These are phyloP conservation scores for Salminus brasiliensis DNA, from an alignment of 2,113 vertebrate species.

Conservation along the genomic window DNA sequence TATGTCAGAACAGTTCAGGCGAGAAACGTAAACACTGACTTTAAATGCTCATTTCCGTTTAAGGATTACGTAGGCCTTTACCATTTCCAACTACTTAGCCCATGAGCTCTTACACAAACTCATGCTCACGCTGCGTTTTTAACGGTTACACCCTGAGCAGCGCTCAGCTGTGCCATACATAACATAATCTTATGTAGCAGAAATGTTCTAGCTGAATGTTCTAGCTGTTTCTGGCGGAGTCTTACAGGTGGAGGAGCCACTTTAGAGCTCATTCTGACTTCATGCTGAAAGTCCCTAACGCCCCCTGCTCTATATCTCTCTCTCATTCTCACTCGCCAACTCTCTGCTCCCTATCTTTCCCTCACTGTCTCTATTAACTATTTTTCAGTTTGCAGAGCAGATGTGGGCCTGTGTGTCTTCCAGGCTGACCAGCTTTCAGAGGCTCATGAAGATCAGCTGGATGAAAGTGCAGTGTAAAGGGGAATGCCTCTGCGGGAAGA, in stretches of 20 bases:
- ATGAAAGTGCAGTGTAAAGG: conserved; percentile 55
- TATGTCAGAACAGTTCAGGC: conserved; percentile 46
- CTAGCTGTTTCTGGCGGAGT: neutral
- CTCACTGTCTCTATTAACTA: conserved; percentile 50
- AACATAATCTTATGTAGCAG: neutral
- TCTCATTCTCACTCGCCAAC: conserved; percentile 45
- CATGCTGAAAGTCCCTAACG: neutral
- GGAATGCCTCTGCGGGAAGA: conserved; percentile 25
- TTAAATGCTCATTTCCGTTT: conserved; percentile 56
- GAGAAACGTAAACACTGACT: conserved; percentile 58
- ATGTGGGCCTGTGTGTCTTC: conserved; percentile 54
- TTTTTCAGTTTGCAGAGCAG: conserved; percentile 67
- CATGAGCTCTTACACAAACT: neutral
- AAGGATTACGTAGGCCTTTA: conserved; percentile 34
- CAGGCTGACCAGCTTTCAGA: conserved; percentile 33
- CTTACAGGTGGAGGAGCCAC: conserved; percentile 30
- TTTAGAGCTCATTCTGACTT: neutral
- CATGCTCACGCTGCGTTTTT: neutral
- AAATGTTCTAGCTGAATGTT: neutral
- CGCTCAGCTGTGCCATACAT: neutral
- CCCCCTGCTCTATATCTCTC: neutral
- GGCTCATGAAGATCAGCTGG: conserved; percentile 46
- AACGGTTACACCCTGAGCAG: neutral
- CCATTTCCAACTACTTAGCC: conserved; percentile 30
- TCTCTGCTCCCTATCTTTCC: neutral